Conservation (phyloP, 92 coral and sea anemone genomes). For the Phenganax marumi region DNA sequence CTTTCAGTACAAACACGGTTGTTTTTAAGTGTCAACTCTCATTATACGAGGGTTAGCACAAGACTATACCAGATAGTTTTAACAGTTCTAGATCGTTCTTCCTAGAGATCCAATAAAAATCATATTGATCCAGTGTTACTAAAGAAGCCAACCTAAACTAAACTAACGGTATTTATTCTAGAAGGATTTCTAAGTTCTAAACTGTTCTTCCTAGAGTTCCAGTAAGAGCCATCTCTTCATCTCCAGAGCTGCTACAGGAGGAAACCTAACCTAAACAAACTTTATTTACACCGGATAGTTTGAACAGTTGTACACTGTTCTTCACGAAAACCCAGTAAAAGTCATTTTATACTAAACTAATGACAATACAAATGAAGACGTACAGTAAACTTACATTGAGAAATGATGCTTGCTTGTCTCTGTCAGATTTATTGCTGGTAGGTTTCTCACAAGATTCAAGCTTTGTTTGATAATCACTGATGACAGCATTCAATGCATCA, state of each 20-base stretch:
- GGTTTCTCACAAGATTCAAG: slow-evolving; percentile 41
- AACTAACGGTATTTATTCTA: not conserved
- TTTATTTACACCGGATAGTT: too few relatives aligned
- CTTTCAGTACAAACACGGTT: not conserved
- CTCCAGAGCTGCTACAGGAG: not conserved
- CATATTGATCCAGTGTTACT: too few relatives aligned
- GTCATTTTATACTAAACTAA: not conserved
- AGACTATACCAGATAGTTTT: too few relatives aligned
- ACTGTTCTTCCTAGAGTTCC: not conserved
- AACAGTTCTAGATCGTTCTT: too few relatives aligned
- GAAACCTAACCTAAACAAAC: not conserved
- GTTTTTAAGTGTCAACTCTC: not conserved
- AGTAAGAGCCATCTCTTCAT: too few relatives aligned
- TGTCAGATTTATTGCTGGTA: slow-evolving; percentile 39
- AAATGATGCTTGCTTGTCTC: slow-evolving; percentile 42
- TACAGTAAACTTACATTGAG: slow-evolving; percentile 22
- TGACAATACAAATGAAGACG: not conserved
- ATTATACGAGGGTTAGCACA: not conserved
- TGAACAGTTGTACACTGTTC: not conserved
- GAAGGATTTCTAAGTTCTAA: too few relatives aligned
- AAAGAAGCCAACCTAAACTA: not conserved
- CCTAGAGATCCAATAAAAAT: too few relatives aligned
- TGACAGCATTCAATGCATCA: slow-evolving; percentile 24
- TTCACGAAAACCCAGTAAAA: not conserved
- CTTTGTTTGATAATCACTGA: slow-evolving; percentile 22